Evolutionary conservation across 2,888 invertebrate genomes (phyloP), one percentile per base, ranked within the genome.

Genomic region (Oeneis ivallda): DNA sequence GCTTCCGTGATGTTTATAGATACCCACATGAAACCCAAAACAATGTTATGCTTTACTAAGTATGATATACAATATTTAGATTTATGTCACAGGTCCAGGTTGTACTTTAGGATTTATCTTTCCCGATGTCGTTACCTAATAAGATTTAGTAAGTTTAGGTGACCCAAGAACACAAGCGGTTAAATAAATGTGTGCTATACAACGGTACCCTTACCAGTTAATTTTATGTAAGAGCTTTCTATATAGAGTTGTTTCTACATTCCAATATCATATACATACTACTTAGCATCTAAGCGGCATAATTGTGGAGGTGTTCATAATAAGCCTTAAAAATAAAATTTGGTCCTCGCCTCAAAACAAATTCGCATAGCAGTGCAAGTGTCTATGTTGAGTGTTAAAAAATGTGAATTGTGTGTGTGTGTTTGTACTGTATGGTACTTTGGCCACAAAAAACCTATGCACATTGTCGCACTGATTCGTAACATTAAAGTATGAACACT

Each of bases 61-160:
- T 70, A 71, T 64, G 71, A 81, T 82, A 75, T 76, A 76, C 75
- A 75, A 77, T 75, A 74, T 70, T 76, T 80, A 81, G 83, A 84
- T 76, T 76, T 80, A 84, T 81, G 86, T 87, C 87, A 87, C 88
- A 86, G 89, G 89, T 89, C 89, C 90, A 88, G 88, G 86, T 89
- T 89, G 87, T 89, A 87, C 79, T 82, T 83, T 85, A 88, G 85
- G 80, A 84, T 83, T 84, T 87, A 83, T 84, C 81, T 86, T 80
- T 84, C 83, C 85, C 83, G 80, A 79, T 85, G 82, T 84, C 79
- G 85, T 87, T 89, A 88, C 85, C 86, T 86, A 87, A 80, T 83
- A 89, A 88, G 85, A 75, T 84, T 83, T 84, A 85, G 84, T 83
- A 83, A 79, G 80, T 83, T 80, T 83, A 83, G 82, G 81, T 79